Conservation (phyloP, 2,797 vertebrate species). For the Dendrocincla tyrannina region DNA sequence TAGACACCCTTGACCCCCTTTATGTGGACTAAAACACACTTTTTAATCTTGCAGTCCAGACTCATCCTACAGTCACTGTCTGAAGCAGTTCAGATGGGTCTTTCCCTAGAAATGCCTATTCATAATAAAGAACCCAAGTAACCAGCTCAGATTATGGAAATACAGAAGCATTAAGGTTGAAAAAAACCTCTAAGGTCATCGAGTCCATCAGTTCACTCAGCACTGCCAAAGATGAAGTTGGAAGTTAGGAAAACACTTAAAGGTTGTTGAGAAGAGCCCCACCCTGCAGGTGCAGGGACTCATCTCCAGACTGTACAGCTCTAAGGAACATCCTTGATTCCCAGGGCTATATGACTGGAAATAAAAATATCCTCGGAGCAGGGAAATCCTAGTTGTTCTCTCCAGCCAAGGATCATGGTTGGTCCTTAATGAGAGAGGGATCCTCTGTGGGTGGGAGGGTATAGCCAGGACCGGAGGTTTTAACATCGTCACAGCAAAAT, state of each 20-base stretch:
- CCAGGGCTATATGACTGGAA: not conserved
- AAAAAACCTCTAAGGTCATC: not conserved
- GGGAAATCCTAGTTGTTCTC: not conserved
- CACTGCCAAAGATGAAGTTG: not conserved
- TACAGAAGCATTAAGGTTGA: not conserved
- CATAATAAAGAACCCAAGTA: not conserved
- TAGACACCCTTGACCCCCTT: not conserved
- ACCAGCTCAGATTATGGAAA: not conserved
- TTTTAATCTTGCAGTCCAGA: not conserved
- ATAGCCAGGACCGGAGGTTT: not conserved
- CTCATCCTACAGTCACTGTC: not conserved
- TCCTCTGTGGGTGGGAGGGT: fast-evolving
- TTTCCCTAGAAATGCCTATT: not conserved
- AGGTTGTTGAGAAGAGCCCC: not conserved
- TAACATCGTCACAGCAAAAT: fast-evolving
- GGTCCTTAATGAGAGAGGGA: not conserved
- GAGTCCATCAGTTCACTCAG: no score
- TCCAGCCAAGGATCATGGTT: not conserved
- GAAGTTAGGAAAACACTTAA: not conserved
- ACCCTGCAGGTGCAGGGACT: not conserved
- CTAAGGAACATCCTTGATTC: not conserved
- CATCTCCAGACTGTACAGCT: not conserved
- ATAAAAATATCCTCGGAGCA: not conserved
- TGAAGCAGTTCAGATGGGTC: not conserved
- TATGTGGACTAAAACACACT: fast-evolving